Conservation (phyloP, 2,113 vertebrate species). For the Zapornia atra region DNA sequence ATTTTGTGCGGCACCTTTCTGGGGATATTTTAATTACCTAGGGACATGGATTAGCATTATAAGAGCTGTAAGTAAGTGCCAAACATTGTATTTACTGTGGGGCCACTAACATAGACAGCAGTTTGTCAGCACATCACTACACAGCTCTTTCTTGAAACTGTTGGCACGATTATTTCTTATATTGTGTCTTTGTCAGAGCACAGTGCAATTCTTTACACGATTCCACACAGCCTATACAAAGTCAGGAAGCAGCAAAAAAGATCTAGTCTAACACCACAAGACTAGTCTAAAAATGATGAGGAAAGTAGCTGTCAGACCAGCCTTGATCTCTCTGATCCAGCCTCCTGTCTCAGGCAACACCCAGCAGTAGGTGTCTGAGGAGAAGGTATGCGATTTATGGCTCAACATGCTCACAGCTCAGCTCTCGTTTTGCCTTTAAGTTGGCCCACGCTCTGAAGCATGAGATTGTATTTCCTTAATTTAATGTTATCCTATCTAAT, state of each 20-base stretch:
- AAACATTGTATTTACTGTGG: not conserved
- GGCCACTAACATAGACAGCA: not conserved
- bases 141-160: not conserved
- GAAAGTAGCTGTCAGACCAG: not conserved
- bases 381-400: accelerated
- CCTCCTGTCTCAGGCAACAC: not conserved
- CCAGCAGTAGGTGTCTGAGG: not conserved
- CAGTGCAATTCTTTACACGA: not conserved
- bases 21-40: not conserved
- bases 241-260: not conserved
- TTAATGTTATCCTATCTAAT: not conserved
- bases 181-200: not conserved
- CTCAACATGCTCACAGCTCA: not conserved
- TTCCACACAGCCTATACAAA: not conserved
- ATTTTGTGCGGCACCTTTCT: not conserved
- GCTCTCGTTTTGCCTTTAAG: not conserved
- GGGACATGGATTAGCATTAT: not conserved
- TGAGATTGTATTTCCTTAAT: constrained; percentile 4
- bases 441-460: not conserved
- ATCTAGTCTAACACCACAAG: not conserved
- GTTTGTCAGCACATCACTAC: not conserved
- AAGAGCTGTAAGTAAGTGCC: not conserved
- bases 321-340: not conserved
- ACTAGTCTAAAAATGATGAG: not conserved
- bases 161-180: not conserved